Conservation (phyloP, 2,888 invertebrate genomes). For the Diaphora mendica region DNA sequence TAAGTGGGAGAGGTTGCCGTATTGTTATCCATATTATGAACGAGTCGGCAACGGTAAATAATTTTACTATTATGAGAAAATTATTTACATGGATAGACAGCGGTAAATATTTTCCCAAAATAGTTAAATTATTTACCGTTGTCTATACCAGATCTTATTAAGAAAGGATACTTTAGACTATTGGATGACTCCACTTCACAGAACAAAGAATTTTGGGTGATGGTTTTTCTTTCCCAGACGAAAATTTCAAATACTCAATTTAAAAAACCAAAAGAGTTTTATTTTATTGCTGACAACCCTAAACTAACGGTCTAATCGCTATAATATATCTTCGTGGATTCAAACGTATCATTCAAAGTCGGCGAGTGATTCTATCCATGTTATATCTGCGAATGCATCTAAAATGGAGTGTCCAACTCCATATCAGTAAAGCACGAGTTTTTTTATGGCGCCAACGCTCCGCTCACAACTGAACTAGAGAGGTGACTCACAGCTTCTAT, state of each 20-base stretch:
- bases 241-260: neutral
- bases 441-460: constrained; percentile 45
- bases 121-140: neutral
- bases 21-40: neutral
- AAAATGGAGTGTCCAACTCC: constrained; percentile 53
- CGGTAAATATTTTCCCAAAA: too few relatives aligned
- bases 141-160: neutral
- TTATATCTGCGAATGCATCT: constrained; percentile 55
- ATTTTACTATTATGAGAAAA: neutral
- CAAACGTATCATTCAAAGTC: constrained; percentile 69
- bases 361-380: constrained; percentile 50
- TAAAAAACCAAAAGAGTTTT: neutral
- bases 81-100: too few relatives aligned
- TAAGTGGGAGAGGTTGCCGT: neutral
- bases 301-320: constrained; percentile 57
- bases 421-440: constrained; percentile 52
- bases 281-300: constrained; percentile 55
- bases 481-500: constrained; percentile 55
- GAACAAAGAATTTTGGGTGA: too few relatives aligned
- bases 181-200: neutral
- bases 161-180: neutral
- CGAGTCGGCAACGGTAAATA: neutral
- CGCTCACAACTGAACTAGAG: constrained; percentile 30
- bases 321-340: constrained; percentile 56
- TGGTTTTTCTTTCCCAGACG: too few relatives aligned